A percentile compares a stretch with the other conserved stretches of the same genome.
Conservation (phyloP, 2,797 vertebrate genomes). For the Tenualosa ilisha region DNA sequence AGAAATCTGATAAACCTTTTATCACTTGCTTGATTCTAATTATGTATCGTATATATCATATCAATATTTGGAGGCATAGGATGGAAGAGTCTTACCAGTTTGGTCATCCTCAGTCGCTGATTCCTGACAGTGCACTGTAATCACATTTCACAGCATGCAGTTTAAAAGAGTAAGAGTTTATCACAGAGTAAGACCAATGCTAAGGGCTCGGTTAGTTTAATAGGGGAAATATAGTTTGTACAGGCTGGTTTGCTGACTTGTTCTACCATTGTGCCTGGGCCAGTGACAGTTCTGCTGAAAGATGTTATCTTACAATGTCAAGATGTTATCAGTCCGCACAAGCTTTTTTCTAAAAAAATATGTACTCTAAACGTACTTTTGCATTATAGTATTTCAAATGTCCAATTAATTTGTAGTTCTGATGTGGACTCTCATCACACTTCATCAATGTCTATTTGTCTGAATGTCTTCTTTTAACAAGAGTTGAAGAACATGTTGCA, state of each 20-base stretch:
- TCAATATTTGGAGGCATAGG: not conserved
- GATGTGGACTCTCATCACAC: not conserved
- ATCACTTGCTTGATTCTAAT: not conserved
- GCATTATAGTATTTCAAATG: not conserved
- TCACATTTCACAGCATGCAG: not conserved
- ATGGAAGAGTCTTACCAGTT: not conserved
- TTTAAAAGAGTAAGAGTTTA: not conserved
- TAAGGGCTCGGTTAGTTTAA: not conserved
- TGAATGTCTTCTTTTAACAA: not conserved
- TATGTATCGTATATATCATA: not conserved
- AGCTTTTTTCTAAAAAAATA: not conserved
- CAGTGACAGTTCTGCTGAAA: not conserved
- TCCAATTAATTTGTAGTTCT: not conserved
- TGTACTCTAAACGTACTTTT: no score
- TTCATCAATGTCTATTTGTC: not conserved
- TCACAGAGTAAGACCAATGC: not conserved
- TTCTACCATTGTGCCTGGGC: not conserved
- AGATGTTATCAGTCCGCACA: not conserved
- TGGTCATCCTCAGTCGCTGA: not conserved
- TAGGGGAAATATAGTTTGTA: not conserved
- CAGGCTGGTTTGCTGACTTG: constrained; percentile 5
- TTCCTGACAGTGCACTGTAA: constrained; percentile 8
- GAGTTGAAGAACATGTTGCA: not conserved
- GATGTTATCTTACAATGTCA: not conserved
- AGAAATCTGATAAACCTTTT: not conserved